Conservation (phyloP, 2,113 vertebrate genomes). For the Syngnathus scovelli region DNA sequence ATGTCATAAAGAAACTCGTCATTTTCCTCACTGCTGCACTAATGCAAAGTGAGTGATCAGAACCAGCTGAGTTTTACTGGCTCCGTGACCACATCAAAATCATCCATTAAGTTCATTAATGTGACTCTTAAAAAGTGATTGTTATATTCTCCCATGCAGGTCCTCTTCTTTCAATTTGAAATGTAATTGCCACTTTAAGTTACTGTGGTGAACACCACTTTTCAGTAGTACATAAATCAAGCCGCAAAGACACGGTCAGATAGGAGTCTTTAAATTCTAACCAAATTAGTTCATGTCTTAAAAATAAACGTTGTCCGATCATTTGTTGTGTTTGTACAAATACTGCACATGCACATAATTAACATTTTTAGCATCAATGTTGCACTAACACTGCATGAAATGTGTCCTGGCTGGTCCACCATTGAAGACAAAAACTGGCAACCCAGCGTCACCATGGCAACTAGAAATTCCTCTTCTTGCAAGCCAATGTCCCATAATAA, state of each 20-base stretch:
- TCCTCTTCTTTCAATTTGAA: background rate
- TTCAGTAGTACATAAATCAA: background rate
- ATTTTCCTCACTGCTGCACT: background rate
- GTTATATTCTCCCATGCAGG: background rate
- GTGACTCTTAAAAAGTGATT: background rate
- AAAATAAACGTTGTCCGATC: background rate
- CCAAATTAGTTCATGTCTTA: background rate
- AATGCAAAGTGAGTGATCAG: constrained; percentile 4
- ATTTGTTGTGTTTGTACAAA: background rate
- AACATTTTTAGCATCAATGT: background rate
- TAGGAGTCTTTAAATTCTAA: background rate
- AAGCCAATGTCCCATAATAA: background rate
- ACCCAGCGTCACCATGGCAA: background rate
- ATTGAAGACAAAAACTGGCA: background rate
- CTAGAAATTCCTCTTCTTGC: background rate
- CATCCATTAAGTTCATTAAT: background rate
- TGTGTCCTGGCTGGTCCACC: background rate
- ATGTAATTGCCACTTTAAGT: background rate
- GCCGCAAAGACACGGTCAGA: background rate
- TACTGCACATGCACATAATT: background rate
- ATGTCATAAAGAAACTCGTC: constrained; percentile 5
- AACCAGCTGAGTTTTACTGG: background rate
- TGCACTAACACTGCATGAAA: background rate
- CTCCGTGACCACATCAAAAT: background rate
- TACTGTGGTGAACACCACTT: background rate